Base-by-base conservation (phyloP, 2,888 invertebrate genomes). In the Cactoblastis cactorum region DNA sequence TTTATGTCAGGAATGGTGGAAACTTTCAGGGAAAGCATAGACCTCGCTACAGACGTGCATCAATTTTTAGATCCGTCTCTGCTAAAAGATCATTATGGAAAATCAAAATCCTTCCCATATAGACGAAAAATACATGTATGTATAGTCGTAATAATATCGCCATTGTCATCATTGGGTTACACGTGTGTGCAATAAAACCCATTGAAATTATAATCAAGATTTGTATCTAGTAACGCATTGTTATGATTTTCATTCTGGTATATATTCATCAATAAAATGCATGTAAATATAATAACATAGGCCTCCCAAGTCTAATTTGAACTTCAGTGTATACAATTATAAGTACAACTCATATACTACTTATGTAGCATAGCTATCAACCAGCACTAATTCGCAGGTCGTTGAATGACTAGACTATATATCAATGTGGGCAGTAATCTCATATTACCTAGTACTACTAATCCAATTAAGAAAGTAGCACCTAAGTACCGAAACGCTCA, bases 241-340 rank as follows among this genome's bases (percentile, higher is more conserved):
- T 35, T 35, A 45, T 9, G 9, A 17, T 45, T 24, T 15, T 28
- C 17, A 33, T 17, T 24, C 14, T 32, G 18, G 12, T 39, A 17
- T 14, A 38, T 24, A 4, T 35, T 19, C 11, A 35, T 14, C n/a
- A 35, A 17, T 48, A 15, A 37, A 9, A 28, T 28, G 24, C 24
- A 48, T 17, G 38, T 46, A 35, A 35, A 12, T 32, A 33, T 35
- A n/a, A n/a, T n/a, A 35, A 47, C 32, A 41, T 49, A 49, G 49
- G 49, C 49, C 49, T 41, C 49, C 49, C 49, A 41, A 49, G 49
- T 49, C 41, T 49, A 49, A 33, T 49, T 49, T 49, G 41, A 49
- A 49, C 41, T 43, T 34, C 22, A 14, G 18, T 43, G 14, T 41
- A 35, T 15, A 43, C 17, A 28, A n/a, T 5, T 4, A 5, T 28